Percentiles rank a stretch among this genome's conserved stretches.
Evolutionary conservation across 2,888 invertebrate species (phyloP).

Genomic region (Dryomyza anilis): DNA sequence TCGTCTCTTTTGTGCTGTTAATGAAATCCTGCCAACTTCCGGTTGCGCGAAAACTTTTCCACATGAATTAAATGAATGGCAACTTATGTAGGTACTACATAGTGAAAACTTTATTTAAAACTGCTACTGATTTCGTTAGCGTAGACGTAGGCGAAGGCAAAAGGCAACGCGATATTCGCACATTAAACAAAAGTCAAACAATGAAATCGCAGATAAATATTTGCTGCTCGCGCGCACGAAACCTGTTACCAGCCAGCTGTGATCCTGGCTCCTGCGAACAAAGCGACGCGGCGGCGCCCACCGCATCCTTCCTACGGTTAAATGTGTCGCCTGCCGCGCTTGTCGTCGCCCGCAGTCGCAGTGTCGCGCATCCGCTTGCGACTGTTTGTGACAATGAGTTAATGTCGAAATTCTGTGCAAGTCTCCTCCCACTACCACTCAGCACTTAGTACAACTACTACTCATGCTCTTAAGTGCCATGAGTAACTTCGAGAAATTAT

Average conservation of each 20-base stretch:
- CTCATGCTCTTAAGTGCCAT: too few relatives aligned
- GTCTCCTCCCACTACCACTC: not conserved
- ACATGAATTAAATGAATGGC: too few relatives aligned
- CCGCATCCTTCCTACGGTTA: not conserved
- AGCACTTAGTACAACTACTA: too few relatives aligned
- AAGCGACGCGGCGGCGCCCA: not conserved
- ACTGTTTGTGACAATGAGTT: not conserved
- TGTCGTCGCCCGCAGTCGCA: not conserved
- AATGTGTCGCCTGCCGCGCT: not conserved
- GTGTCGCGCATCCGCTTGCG: not conserved
- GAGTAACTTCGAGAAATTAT: too few relatives aligned
- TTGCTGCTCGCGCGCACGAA: not conserved
- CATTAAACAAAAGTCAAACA: slow-evolving; percentile 17
- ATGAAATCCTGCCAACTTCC: slow-evolving; percentile 6
- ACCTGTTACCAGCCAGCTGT: not conserved
- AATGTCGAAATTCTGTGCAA: not conserved
- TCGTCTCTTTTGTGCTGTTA: too few relatives aligned
- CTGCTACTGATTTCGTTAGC: too few relatives aligned
- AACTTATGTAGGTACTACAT: too few relatives aligned
- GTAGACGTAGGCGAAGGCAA: too few relatives aligned
- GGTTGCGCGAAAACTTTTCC: slow-evolving; percentile 4
- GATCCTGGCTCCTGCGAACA: not conserved
- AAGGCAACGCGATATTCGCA: not conserved
- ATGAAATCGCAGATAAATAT: slow-evolving; percentile 20
- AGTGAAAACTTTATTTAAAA: too few relatives aligned